A percentile compares a stretch with the other conserved stretches of the same genome.
Conservation (phyloP, 1,140 invertebrate species). For the Dufourea novaeangliae region DNA sequence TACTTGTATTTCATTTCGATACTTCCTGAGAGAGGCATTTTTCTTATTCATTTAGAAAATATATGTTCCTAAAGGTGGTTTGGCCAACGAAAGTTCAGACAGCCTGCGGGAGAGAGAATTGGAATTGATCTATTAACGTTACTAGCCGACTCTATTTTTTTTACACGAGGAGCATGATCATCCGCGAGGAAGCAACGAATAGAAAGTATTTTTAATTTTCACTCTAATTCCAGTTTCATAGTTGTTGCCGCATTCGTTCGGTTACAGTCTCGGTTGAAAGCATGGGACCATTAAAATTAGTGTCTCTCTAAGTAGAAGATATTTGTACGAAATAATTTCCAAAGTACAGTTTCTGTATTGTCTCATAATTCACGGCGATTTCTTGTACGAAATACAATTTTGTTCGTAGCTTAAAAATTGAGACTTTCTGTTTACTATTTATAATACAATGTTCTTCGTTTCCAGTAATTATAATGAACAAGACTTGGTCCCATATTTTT, state of each 20-base stretch:
- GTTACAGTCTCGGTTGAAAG: background rate
- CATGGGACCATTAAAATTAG: background rate
- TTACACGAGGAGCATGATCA: constrained; percentile 13
- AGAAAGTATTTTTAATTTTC: constrained; percentile 52
- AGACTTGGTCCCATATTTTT: background rate
- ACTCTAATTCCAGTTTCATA: constrained; percentile 43
- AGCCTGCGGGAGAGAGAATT: background rate
- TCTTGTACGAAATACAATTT: too few relatives aligned
- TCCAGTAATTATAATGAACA: background rate
- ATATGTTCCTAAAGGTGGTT: constrained; percentile 21
- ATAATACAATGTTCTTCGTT: too few relatives aligned
- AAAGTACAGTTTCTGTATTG: too few relatives aligned
- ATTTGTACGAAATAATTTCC: too few relatives aligned
- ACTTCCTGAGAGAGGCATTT: background rate
- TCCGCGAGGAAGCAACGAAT: constrained; percentile 25
- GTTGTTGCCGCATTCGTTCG: constrained; percentile 8
- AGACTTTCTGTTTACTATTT: too few relatives aligned
- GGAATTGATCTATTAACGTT: background rate
- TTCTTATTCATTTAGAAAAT: constrained; percentile 2
- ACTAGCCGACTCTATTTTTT: constrained; percentile 16
- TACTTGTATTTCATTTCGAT: background rate
- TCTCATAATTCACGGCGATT: too few relatives aligned
- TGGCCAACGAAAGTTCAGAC: background rate
- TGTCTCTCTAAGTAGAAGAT: background rate
- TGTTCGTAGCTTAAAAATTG: too few relatives aligned